Evolutionary conservation across 2,888 invertebrate genomes (phyloP), one percentile per base, ranked within the genome.

Genomic region (Agrochola lota): DNA sequence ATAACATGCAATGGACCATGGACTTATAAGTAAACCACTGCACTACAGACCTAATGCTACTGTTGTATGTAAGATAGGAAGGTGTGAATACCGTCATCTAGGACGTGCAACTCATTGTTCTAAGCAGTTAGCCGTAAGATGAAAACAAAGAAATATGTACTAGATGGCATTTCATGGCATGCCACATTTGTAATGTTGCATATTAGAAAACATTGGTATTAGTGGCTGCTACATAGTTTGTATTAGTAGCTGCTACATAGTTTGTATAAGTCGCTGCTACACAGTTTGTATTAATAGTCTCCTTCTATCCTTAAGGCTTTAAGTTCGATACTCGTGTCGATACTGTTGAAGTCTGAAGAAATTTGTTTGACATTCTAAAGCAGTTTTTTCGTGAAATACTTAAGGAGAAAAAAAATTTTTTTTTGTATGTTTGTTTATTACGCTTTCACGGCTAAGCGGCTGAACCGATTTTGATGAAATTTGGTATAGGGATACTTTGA

Each of bases 1-100:
- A 83, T 71, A 52, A 83, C 62, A 35, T 35, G 35, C 35, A 84
- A 43, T 15, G 30, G 67, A n/a, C 46, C 49, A n/a, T 43, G 30
- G 46, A 81, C 49, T 67, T 62, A 15, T 6, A 43, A 30, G 12
- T 17, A 60, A 40, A 60, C 52, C 57, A 60, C 40, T 20, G 35
- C 23, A 49, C 67, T 7, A 17, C 20, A 30, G 5, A 15, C 20
- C 15, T 30, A 30, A 3, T 8, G 17, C 17, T 75, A 67, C 64
- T n/a, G 52, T 20, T 17, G 35, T 15, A 20, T 17, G 15, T 20
- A 40, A 55, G 4, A 17, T 20, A 23, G 64, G 49, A 60, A 49
- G 77, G 23, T 60, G 46, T 26, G 11, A 9, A 11, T 26, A 49
- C 20, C 43, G 7, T 5, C 26, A n/a, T 35, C 4, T 55, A 55